Base-by-base conservation (phyloP, 2,797 vertebrate genomes). In the Muscicapa comitata region DNA sequence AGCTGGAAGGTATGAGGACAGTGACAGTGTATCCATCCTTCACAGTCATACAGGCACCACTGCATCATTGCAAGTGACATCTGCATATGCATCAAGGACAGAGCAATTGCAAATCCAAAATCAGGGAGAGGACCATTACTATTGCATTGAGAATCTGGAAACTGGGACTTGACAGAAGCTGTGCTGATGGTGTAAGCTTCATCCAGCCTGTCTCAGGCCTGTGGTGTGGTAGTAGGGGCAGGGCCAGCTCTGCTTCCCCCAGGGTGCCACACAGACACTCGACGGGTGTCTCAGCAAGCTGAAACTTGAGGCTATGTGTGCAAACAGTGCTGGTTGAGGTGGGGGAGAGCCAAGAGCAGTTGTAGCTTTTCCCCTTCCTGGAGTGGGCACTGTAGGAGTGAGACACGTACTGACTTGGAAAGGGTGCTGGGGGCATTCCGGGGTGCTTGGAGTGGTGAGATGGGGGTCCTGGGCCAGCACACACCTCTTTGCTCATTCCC, bases 1-100 rank as follows among this genome's bases (percentile, higher is more conserved):
- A 66, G 31, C 43, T 65, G 40, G 9, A 55, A 66, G 48, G 45
- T 35, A 9, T 8, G n/a, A 59, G 40, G 62, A 53, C 17, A 55
- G 53, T 13, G 31, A 37, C 23, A 40, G 72, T 66, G 47, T 57
- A 20, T 88, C 47, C 35, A 37, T 57, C 43, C 38, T 4, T 4
- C 17, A 8, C 2, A 65, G 61, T 53, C 17, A 14, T 9, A 21
- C 31, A 24, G 0, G 0, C 48, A 29, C n/a, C 0, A 0, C 18
- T 72, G 62, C 26, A 3, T 75, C 78, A 59, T 17, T 78, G 57
- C 8, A 13, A 86, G 57, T 29, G 31, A 65, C 38, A 59, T 47
- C 47, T 65, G 59, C 2, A 2, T 66, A 23, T 42, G 83, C 80
- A 86, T 68, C 8, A 28, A 89, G 54, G 53, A 79, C 55, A 62